phyloP scores from a whole-genome alignment of 2,113 vertebrate species.

The Dipodomys ordii region DNA sequence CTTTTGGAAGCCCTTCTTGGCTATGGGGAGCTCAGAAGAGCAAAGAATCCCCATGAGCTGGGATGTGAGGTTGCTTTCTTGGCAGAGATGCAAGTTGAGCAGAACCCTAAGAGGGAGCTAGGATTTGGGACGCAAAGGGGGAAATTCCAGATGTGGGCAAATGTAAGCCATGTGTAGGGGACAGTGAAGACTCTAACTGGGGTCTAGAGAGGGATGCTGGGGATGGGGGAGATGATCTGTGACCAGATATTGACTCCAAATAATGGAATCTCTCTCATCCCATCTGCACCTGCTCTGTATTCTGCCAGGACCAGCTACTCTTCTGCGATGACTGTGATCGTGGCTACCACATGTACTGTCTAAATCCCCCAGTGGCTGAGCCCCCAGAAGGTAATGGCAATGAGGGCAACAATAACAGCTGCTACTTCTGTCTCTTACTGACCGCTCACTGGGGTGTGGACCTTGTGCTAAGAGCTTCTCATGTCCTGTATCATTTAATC shows the following conservation, averaged over 20 bases:
- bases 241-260: neutral
- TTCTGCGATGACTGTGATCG: conserved; percentile 99
- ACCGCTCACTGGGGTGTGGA: neutral
- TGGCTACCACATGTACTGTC: conserved; percentile 99
- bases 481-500: conserved; percentile 30
- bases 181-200: neutral
- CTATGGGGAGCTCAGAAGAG: neutral
- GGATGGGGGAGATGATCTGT: neutral
- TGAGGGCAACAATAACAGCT: conserved; percentile 29
- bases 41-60: neutral
- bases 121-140: neutral
- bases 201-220: neutral
- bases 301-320: conserved; percentile 95
- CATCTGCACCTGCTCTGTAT: conserved; percentile 56
- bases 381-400: conserved; percentile 95
- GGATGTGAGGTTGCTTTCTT: conserved; percentile 7
- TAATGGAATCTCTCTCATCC: neutral
- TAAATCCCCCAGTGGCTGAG: conserved; percentile 96
- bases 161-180: neutral
- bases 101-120: neutral
- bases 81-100: neutral
- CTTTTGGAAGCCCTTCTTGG: neutral
- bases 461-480: conserved; percentile 38
- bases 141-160: neutral
- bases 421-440: neutral